These are phyloP conservation scores for Piliocolobus tephrosceles DNA, from an alignment of 2,113 vertebrate species.

Conservation along the genomic window DNA sequence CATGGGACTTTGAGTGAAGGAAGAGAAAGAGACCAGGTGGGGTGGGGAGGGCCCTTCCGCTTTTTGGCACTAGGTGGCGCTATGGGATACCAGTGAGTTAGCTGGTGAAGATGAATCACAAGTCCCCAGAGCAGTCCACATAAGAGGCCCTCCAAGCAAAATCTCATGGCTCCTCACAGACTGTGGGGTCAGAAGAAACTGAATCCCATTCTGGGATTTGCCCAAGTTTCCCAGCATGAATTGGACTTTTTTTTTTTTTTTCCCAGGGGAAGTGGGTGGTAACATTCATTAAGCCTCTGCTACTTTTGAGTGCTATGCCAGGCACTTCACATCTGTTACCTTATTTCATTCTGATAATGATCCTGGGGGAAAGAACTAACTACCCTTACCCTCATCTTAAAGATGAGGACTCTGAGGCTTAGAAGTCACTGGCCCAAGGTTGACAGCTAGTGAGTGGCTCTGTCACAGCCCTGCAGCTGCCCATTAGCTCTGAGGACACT, in stretches of 20 bases:
- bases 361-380: neutral
- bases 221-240: neutral
- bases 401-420: neutral
- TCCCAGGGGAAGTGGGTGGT: neutral
- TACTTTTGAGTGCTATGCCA: neutral
- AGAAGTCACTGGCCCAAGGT: neutral
- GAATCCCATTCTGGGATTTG: slow-evolving; percentile 10
- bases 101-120: neutral
- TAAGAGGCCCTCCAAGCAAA: neutral
- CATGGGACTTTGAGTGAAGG: neutral
- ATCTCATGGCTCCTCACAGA: neutral
- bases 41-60: neutral
- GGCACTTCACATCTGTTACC: neutral
- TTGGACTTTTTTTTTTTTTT: neutral
- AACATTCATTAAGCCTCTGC: neutral
- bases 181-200: neutral
- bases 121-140: neutral
- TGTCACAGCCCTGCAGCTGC: neutral
- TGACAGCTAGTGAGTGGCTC: neutral
- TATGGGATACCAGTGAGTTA: slow-evolving; percentile 1
- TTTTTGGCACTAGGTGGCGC: slow-evolving; percentile 69
- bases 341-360: neutral
- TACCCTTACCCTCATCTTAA: neutral
- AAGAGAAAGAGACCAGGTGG: neutral
- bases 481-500: neutral